Evolutionary conservation across 2,113 vertebrate genomes (phyloP), one percentile per base, ranked within the genome.

Genomic region (Solea solea): DNA sequence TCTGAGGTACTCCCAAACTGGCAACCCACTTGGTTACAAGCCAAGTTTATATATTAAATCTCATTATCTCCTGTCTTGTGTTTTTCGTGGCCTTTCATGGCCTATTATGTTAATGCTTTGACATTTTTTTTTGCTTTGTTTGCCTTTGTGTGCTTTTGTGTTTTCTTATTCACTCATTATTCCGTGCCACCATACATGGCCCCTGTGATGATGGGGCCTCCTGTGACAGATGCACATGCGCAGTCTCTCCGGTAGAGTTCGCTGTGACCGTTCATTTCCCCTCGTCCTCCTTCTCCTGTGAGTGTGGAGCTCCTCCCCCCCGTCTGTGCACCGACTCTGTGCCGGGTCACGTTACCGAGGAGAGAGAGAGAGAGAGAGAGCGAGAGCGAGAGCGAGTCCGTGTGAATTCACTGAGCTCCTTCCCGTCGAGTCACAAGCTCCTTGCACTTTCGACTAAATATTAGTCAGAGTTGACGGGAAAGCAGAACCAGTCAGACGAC

Each of bases 271-370:
- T 70, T 89, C 42, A 25, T 13, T 8, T 11, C 6, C 16, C 72
- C 70, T 11, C 39, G 9, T 10, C 15, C 66, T 74, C 21, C 27
- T 58, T 21, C 21, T 21, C 21, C 21, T 21, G 21, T 54, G 58
- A 40, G 41, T 28, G 21, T 56, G 13, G 48, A 51, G 57, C 87
- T 66, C 91, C 90, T 86, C 89, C 91, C 55, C 89, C 91, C 55
- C 45, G 65, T 80, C 83, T 50, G 51, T 86, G 83, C 84, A 83
- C 90, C 85, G 67, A 67, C 78, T 85, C 69, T 54, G 59, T 83
- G 86, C 73, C 69, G 74, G 89, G 73, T 93, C 92, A 93, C 89
- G 90, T 93, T 91, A 86, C 76, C 75, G 69, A 83, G 79, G 80
- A 79, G 79, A 72, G 79, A 70, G 85, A 21, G 82, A 9, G 42